Base-by-base conservation (phyloP, 2,113 vertebrate species). In the Mustela nigripes region DNA sequence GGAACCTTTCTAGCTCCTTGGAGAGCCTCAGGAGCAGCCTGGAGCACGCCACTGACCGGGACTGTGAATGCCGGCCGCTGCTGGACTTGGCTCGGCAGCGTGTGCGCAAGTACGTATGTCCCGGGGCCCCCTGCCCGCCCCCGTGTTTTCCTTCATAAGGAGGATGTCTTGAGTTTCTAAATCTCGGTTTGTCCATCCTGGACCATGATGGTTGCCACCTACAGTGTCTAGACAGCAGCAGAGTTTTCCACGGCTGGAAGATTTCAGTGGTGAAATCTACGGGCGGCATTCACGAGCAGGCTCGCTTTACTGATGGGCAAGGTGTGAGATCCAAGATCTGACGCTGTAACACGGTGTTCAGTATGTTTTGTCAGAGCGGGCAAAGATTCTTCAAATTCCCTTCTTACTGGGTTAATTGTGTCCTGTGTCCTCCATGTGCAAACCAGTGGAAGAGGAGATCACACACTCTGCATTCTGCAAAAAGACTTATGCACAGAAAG, bases 61-160 rank as follows among this genome's bases (percentile, higher is more conserved):
- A 31, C 73, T 99, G 98, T 93, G 74, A 81, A 48, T 98, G 99
- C 88, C 95, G 93, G 0, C 80, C 95, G 0, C 18, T 1, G 0
- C 1, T 73, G 31, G 93, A 63, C 5, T 78, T 67, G 0, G 22
- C 85, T 31, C 80, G 90, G 60, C 97, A 65, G 73, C 84, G 0
- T 8, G 11, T 97, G 22, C 71, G 69, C 92, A 96, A 0, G 98
- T 99, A 98, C 2, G 14, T 2, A 0, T 71, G 56, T 50, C 0
- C 26, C 36, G 19, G 78, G 63, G 1, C 3, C n/a, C 65, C 7
- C 7, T 11, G 11, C 1, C 24, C 65, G 4, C 31, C 16, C 28
- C 11, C 7, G 4, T 26, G n/a, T 24, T 71, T 48, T 60, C 21
- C 16, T 12, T 78, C 24, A 3, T 56, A 50, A 33, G 42, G 58